Evolutionary conservation across 2,888 invertebrate species (phyloP).

Genomic region (Mythimna albipuncta): DNA sequence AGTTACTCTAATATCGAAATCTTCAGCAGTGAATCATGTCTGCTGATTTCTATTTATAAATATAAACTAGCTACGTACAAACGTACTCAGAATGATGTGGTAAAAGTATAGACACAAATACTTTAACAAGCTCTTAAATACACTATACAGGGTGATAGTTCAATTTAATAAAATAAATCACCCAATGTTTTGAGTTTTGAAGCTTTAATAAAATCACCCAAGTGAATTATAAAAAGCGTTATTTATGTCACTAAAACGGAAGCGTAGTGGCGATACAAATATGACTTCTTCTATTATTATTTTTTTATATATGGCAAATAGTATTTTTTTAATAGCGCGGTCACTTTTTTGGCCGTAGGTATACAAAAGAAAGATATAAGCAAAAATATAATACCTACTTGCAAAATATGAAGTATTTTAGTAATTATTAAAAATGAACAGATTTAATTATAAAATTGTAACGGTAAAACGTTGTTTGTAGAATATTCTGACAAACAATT

Average conservation of each 20-base stretch:
- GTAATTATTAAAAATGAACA: too few species aligned
- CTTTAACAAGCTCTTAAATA: neutral
- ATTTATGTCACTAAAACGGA: neutral
- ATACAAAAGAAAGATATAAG: too few species aligned
- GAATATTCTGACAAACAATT: too few species aligned
- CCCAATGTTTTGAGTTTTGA: neutral
- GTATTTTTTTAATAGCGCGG: neutral
- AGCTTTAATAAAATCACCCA: neutral
- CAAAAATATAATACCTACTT: too few species aligned
- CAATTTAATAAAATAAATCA: neutral
- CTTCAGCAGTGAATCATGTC: slow-evolving; percentile 12
- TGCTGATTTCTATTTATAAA: slow-evolving; percentile 16
- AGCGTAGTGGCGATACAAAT: neutral
- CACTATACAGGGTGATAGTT: neutral
- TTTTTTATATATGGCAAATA: neutral
- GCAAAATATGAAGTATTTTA: too few species aligned
- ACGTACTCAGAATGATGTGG: neutral
- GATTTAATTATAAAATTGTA: too few species aligned
- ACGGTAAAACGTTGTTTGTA: too few species aligned
- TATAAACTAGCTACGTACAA: neutral
- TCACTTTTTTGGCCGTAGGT: too few species aligned
- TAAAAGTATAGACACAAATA: neutral
- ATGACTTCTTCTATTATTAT: too few species aligned
- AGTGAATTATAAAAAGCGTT: neutral
- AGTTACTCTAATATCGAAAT: slow-evolving; percentile 3